These are phyloP conservation scores for Drosophila cognata DNA, from an alignment of 2,888 invertebrate genomes.

Conservation along the genomic window DNA sequence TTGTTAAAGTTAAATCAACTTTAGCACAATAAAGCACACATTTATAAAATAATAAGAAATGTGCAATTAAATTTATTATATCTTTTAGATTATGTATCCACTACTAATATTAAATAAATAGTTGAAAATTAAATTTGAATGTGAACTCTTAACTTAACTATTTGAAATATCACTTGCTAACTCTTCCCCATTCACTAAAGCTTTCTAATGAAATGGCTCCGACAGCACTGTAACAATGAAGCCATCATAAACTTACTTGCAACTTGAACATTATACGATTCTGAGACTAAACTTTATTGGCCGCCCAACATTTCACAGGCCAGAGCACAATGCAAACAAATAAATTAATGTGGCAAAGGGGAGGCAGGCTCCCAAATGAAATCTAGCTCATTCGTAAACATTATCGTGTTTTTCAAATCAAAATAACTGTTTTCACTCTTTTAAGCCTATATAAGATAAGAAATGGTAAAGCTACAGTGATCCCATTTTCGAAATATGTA, in stretches of 20 bases:
- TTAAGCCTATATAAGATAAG: constrained; percentile 57
- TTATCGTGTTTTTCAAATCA: constrained; percentile 41
- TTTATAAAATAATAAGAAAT: neutral
- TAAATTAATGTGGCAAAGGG: constrained; percentile 27
- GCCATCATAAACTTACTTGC: constrained; percentile 31
- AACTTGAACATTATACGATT: constrained; percentile 11
- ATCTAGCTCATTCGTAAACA: constrained; percentile 43
- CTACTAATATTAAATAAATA: neutral
- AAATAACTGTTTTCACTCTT: constrained; percentile 72
- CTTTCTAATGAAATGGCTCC: constrained; percentile 8
- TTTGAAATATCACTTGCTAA: neutral
- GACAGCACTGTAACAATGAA: constrained; percentile 11
- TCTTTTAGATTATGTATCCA: neutral
- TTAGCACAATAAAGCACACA: neutral
- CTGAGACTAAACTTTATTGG: constrained; percentile 15
- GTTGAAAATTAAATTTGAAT: neutral
- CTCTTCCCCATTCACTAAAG: neutral
- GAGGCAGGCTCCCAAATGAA: constrained; percentile 7
- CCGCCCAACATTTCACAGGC: constrained; percentile 35
- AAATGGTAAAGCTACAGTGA: constrained; percentile 15
- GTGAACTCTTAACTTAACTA: neutral
- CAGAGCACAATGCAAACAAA: constrained; percentile 19
- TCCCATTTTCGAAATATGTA: constrained; percentile 31
- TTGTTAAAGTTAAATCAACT: neutral
- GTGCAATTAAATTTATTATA: neutral